A percentile compares a stretch with the other conserved stretches of the same genome.
Evolutionary conservation across 2,888 invertebrate species (phyloP).

Genomic region (Hydropsyche betteni): DNA sequence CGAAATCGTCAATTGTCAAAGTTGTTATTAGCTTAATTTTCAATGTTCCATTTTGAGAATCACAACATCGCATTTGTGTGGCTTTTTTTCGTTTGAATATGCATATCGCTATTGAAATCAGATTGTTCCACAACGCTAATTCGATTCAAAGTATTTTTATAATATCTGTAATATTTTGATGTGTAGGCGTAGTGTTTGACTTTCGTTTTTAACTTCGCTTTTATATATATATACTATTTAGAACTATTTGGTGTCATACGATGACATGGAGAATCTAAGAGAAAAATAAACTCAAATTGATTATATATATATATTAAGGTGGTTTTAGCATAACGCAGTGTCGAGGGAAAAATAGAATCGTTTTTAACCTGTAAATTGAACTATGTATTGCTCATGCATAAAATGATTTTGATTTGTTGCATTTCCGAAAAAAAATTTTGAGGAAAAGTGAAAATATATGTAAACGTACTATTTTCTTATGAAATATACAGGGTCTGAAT

Average conservation of each 20-base stretch:
- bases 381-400: too few relatives aligned
- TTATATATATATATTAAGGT: too few relatives aligned
- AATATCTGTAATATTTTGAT: constrained; percentile 21
- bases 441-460: background rate
- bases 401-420: too few relatives aligned
- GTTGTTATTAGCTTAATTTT: too few relatives aligned
- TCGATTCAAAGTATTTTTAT: constrained; percentile 18
- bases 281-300: background rate
- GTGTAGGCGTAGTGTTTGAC: constrained; percentile 14
- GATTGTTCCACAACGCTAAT: too few relatives aligned
- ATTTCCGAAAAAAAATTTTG: too few relatives aligned
- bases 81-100: too few relatives aligned
- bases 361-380: too few relatives aligned
- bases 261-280: constrained; percentile 3
- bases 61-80: too few relatives aligned
- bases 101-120: too few relatives aligned
- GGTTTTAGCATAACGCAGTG: constrained; percentile 5
- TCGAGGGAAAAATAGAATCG: background rate
- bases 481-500: constrained; percentile 24
- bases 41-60: too few relatives aligned
- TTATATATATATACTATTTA: background rate
- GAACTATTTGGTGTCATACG: constrained; percentile 24
- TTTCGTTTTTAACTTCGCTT: background rate
- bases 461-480: constrained; percentile 16
- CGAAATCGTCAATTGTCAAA: too few relatives aligned